Percentiles rank a stretch among this genome's conserved stretches.
Evolutionary conservation across 2,113 vertebrate species (phyloP).

Genomic region (Vulpes lagopus): DNA sequence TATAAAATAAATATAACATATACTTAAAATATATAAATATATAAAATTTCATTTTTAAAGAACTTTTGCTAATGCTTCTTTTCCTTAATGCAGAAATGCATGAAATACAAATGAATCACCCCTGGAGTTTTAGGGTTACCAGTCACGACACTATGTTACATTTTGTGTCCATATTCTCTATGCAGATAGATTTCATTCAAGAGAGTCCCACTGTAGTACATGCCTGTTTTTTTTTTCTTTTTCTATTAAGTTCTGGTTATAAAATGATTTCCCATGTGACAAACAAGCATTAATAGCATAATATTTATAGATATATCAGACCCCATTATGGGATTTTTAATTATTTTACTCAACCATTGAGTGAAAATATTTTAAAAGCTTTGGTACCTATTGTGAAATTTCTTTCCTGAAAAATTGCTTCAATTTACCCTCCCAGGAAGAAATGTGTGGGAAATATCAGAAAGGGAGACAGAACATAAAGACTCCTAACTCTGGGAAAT

Average conservation of each 20-base stretch:
- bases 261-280: not conserved
- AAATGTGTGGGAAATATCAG: no score
- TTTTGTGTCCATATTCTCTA: not conserved
- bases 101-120: not conserved
- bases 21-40: no score
- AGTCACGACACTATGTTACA: not conserved
- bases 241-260: not conserved
- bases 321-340: not conserved
- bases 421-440: not conserved
- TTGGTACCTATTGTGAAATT: not conserved
- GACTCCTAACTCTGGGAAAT: no score
- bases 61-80: not conserved
- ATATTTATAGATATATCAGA: not conserved
- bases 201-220: not conserved
- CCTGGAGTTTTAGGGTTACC: not conserved
- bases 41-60: slow-evolving; percentile 36
- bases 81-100: not conserved
- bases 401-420: not conserved
- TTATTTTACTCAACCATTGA: slow-evolving; percentile 2
- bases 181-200: not conserved
- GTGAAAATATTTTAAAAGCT: not conserved
- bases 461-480: no score
- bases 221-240: not conserved
- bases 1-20: no score
- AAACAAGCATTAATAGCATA: not conserved